A percentile compares a stretch with the other conserved stretches of the same genome.
phyloP scores from a whole-genome alignment of 2,797 vertebrate genomes.

The Urocyon cinereoargenteus region DNA sequence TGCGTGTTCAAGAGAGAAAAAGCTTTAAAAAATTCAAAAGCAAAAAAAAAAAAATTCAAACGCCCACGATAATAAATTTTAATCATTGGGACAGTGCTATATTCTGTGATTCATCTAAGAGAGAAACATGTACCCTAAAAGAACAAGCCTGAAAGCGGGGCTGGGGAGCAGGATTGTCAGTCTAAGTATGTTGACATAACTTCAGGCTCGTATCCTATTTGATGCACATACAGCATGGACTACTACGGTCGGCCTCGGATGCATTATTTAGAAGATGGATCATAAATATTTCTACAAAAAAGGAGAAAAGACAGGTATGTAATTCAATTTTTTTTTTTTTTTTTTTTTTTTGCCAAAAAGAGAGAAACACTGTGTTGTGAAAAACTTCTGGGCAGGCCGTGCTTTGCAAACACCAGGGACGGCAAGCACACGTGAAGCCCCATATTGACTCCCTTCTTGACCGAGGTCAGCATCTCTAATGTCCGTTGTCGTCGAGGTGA shows the following conservation, averaged over 20 bases:
- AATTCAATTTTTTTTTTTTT: conserved; percentile 9
- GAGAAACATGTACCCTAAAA: background rate
- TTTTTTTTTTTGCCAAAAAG: background rate
- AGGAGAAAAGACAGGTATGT: conserved; percentile 49
- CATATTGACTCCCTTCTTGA: background rate
- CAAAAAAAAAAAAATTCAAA: background rate
- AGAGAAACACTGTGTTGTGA: background rate
- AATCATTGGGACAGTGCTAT: background rate
- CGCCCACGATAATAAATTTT: background rate
- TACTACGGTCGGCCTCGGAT: background rate
- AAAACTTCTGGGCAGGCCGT: background rate
- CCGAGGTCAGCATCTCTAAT: background rate
- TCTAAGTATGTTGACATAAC: conserved; percentile 55
- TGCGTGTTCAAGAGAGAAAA: background rate
- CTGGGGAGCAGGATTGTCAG: background rate
- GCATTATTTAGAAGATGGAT: conserved; percentile 63
- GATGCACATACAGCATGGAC: background rate
- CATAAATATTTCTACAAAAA: conserved; percentile 71
- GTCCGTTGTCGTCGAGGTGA: background rate
- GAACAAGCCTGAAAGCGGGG: background rate
- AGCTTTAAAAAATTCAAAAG: background rate
- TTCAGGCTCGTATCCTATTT: conserved; percentile 35
- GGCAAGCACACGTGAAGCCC: background rate
- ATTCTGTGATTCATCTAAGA: background rate
- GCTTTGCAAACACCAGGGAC: background rate